Conservation (phyloP, 2,797 vertebrate species). For the Mus spretus region DNA sequence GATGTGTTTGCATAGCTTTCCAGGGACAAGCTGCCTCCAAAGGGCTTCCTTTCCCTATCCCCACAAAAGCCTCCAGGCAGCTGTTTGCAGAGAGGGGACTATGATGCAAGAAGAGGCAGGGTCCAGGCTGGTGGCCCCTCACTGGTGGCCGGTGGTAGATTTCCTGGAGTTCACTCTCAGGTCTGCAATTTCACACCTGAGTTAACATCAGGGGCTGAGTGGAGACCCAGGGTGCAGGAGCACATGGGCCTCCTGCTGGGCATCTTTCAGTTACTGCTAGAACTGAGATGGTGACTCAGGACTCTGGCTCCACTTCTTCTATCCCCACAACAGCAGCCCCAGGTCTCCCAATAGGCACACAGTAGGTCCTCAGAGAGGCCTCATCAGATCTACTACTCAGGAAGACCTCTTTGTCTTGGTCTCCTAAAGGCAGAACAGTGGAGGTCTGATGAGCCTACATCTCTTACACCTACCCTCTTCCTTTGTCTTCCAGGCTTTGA, state of each 20-base stretch:
- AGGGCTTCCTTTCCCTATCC: background rate
- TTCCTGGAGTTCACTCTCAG: background rate
- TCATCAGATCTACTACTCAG: background rate
- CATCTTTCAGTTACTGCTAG: background rate
- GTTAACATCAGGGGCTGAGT: background rate
- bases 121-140: accelerated
- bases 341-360: background rate
- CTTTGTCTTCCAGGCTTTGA: slow-evolving; percentile 93
- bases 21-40: background rate
- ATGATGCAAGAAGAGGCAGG: background rate
- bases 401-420: background rate
- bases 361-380: background rate
- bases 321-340: background rate
- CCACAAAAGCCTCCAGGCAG: background rate
- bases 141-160: too few relatives aligned
- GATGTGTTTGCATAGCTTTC: background rate
- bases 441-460: background rate
- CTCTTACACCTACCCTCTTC: background rate
- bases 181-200: background rate
- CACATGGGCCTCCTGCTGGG: background rate
- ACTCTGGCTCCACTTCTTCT: background rate
- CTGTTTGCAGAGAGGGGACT: background rate
- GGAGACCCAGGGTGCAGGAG: background rate
- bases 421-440: background rate
- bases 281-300: background rate